These are phyloP conservation scores for Drosophila chauvacae DNA, from an alignment of 1,140 invertebrate species.

Conservation along the genomic window DNA sequence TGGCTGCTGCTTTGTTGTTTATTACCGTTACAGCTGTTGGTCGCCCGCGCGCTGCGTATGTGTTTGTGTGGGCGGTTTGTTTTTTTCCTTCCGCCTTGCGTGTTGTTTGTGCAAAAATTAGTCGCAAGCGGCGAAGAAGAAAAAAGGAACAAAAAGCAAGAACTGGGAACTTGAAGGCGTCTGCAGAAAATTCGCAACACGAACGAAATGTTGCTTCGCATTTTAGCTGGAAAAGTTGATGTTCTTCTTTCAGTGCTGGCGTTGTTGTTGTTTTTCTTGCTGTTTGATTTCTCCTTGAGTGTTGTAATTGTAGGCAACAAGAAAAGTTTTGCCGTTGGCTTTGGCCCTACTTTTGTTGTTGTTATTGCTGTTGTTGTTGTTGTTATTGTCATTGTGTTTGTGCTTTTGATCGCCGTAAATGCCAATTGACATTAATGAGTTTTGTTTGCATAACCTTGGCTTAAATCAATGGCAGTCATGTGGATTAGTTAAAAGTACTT, in stretches of 20 bases:
- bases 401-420: constrained; percentile 63
- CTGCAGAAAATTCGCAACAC: constrained; percentile 46
- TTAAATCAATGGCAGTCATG: constrained; percentile 42
- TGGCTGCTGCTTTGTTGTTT: constrained; percentile 63
- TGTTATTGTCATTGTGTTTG: constrained; percentile 33
- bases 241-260: constrained; percentile 1
- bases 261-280: constrained; percentile 9
- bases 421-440: constrained; percentile 68
- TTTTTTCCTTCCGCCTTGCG: constrained; percentile 17
- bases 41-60: constrained; percentile 6
- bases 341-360: constrained; percentile 35
- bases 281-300: constrained; percentile 48
- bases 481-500: constrained; percentile 13
- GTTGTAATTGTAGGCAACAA: constrained; percentile 63
- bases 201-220: constrained; percentile 24
- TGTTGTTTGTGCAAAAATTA: constrained; percentile 75
- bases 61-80: constrained; percentile 34
- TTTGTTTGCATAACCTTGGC: constrained; percentile 58
- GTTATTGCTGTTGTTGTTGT: constrained; percentile 29
- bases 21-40: constrained; percentile 76
- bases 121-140: constrained; percentile 37
- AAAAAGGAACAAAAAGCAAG: constrained; percentile 23
- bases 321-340: constrained; percentile 50
- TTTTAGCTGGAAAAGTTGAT: constrained; percentile 29
- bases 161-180: constrained; percentile 70